A percentile compares a stretch with the other conserved stretches of the same genome.
Evolutionary conservation across 2,113 vertebrate genomes (phyloP).

Genomic region (Rhinoderma darwinii): DNA sequence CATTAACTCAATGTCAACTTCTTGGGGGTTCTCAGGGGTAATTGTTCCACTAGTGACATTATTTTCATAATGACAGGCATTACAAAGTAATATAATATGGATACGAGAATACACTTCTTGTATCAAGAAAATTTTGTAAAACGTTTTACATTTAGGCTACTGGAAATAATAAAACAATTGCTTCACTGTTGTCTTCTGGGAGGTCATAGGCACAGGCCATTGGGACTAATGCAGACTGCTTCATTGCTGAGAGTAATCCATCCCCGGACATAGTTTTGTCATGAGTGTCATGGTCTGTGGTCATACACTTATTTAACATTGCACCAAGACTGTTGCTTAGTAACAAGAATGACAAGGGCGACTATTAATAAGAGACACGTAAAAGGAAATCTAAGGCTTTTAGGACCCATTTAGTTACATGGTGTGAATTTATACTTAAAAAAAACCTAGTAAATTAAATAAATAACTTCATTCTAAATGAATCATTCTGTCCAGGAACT

Average conservation of each 20-base stretch:
- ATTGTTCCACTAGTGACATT: neutral
- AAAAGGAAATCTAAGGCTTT: neutral
- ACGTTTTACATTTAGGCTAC: neutral
- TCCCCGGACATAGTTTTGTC: neutral
- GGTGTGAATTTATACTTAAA: neutral
- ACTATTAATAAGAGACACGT: neutral
- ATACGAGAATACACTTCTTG: neutral
- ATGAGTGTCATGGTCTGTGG: neutral
- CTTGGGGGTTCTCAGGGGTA: no score
- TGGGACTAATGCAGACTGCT: neutral
- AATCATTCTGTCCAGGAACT: neutral
- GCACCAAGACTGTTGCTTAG: neutral
- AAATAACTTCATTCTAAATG: neutral
- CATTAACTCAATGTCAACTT: no score
- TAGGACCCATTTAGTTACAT: neutral
- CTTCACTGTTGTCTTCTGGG: neutral
- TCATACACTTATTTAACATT: constrained; percentile 4
- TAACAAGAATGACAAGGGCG: neutral
- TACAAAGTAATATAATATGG: neutral
- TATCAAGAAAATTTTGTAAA: neutral
- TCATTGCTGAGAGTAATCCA: constrained; percentile 1
- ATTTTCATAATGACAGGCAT: neutral
- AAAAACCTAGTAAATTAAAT: neutral
- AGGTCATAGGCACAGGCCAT: neutral
- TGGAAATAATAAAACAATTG: neutral